A percentile compares a stretch with the other conserved stretches of the same genome.
Conservation (phyloP, 2,113 vertebrate species). For the Channa maculata region DNA sequence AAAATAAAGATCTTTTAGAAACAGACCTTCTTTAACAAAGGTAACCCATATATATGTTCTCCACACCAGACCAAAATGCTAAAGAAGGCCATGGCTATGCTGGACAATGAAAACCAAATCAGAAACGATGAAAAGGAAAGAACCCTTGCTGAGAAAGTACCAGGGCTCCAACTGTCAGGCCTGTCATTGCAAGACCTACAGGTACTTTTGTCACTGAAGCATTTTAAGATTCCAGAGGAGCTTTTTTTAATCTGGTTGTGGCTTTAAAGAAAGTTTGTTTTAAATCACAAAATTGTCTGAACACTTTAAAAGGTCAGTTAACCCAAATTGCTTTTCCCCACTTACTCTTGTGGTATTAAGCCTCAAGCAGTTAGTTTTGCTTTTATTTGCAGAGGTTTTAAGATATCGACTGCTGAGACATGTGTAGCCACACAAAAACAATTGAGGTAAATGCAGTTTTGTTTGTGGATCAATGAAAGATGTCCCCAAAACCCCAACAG, state of each 20-base stretch:
- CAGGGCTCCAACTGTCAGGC: constrained; percentile 70
- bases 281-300: neutral
- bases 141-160: constrained; percentile 75
- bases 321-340: neutral
- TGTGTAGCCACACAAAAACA: neutral
- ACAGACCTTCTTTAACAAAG: neutral
- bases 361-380: neutral
- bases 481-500: neutral
- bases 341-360: neutral
- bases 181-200: constrained; percentile 82
- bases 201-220: constrained; percentile 54
- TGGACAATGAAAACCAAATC: constrained; percentile 75
- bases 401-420: constrained; percentile 4
- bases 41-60: constrained; percentile 4
- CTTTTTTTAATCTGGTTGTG: neutral
- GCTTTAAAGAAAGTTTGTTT: neutral
- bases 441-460: neutral
- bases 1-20: neutral
- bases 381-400: constrained; percentile 2
- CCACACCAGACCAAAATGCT: constrained; percentile 81
- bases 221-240: neutral
- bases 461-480: neutral
- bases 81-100: constrained; percentile 79
- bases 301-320: constrained; percentile 2
- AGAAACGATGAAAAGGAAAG: constrained; percentile 74